Percentiles rank a stretch among this genome's conserved stretches.
These are phyloP conservation scores for Meiosimyza decipiens DNA, from an alignment of 2,888 invertebrate species.

Conservation along the genomic window DNA sequence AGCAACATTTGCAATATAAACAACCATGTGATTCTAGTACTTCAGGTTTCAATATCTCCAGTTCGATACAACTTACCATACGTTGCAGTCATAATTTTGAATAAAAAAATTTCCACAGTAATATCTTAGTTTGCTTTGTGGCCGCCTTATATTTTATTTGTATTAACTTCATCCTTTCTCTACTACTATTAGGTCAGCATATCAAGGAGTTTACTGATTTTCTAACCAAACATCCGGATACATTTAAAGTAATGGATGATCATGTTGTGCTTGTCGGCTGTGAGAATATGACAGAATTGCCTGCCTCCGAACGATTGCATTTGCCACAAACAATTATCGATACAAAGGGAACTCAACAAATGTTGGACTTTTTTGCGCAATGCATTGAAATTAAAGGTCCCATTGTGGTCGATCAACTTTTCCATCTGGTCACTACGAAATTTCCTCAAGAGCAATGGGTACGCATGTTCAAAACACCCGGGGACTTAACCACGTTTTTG, in stretches of 20 bases:
- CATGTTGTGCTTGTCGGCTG: slow-evolving; percentile 83
- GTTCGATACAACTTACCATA: too few species aligned
- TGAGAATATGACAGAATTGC: slow-evolving; percentile 75
- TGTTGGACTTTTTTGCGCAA: slow-evolving; percentile 84
- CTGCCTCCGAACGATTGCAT: slow-evolving; percentile 74
- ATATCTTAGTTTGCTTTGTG: too few species aligned
- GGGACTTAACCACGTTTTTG: slow-evolving; percentile 89
- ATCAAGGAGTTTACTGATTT: slow-evolving; percentile 95
- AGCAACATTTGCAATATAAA: too few species aligned
- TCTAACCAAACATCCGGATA: slow-evolving; percentile 83
- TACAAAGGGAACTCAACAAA: slow-evolving; percentile 83
- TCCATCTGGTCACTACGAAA: slow-evolving; percentile 81
- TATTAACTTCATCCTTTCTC: neutral
- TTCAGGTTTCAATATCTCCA: too few species aligned
- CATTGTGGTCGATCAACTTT: slow-evolving; percentile 87
- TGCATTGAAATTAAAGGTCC: slow-evolving; percentile 86
- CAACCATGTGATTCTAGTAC: too few species aligned
- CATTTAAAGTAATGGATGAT: slow-evolving; percentile 87
- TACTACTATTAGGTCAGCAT: slow-evolving; percentile 74
- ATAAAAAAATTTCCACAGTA: too few species aligned
- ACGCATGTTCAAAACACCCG: slow-evolving; percentile 89
- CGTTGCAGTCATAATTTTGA: too few species aligned
- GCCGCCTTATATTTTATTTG: neutral
- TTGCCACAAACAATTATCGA: slow-evolving; percentile 83
- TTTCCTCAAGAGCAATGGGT: slow-evolving; percentile 84